Base-by-base conservation (phyloP, 2,113 vertebrate species). In the Acanthisitta chloris region DNA sequence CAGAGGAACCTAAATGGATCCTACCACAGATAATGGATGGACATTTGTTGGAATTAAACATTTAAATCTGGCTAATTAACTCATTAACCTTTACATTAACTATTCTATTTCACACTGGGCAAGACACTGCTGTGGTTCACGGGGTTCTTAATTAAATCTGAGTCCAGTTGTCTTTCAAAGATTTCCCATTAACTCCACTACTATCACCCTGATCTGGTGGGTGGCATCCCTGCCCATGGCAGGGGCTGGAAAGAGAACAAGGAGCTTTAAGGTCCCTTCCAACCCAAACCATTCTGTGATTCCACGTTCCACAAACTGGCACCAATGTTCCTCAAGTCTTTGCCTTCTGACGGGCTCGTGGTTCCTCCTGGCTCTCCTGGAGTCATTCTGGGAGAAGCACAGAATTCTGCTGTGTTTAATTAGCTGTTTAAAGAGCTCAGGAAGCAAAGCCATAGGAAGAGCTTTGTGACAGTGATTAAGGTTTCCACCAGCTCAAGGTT, bases 81-180 rank as follows among this genome's bases (percentile, higher is more conserved):
- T 96, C 88, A 97, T 98, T 98, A 98, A 97, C 97, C 96, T 98
- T 98, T 97, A 67, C 70, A 92, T 96, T 97, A 97, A 95, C 94
- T 97, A 96, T 97, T 96, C 83, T 86, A 86, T 96, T 96, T 97
- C 97, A 97, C 89, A 96, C 96, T 97, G 96, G 94, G 97, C 89
- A 76, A 76, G 97, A 83, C 66, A 90, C 23, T 29, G 38, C 38
- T 94, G 81, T 88, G 91, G 93, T 95, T 97, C 96, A 82, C 19
- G 23, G 45, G 73, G 82, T 97, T 82, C 84, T 97, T 97, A 97
- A 98, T 98, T 97, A 97, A 97, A 96, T 91, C 31, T 71, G 93
- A 94, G 66, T 77, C 62, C 88, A 94, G 72, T 91, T 66, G 71
- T 95, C 90, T 67, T 95, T 93, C 83, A 88, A 78, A 91, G 31